A percentile compares a stretch with the other conserved stretches of the same genome.
phyloP scores from a whole-genome alignment of 2,797 vertebrate genomes.

The Valencia hispanica region DNA sequence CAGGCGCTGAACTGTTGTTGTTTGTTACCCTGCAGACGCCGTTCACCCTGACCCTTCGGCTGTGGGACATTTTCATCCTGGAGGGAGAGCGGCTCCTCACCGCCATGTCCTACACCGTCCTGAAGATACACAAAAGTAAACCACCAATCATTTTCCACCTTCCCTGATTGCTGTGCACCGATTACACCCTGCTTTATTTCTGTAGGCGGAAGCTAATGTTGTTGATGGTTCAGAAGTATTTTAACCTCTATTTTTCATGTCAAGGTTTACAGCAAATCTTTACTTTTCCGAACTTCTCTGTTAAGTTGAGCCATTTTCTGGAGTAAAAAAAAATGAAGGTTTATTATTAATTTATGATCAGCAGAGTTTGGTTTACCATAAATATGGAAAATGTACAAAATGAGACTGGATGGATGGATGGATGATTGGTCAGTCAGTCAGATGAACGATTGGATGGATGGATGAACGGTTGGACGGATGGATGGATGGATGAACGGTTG shows the following conservation, averaged over 20 bases:
- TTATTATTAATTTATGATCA: not conserved
- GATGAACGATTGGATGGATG: too few species aligned
- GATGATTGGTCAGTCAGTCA: too few species aligned
- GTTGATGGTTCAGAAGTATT: not conserved
- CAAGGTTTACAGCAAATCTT: too few species aligned
- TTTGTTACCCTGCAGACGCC: conserved; percentile 79
- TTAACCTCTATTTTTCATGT: not conserved
- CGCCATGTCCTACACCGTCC: conserved; percentile 87
- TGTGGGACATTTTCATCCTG: conserved; percentile 90
- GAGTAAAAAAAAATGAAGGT: not conserved
- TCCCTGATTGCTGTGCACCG: not conserved
- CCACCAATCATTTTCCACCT: not conserved
- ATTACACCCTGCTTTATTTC: not conserved
- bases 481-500: not conserved
- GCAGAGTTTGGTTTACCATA: not conserved
- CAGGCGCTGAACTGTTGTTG: conserved; percentile 19
- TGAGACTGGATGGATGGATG: too few species aligned
- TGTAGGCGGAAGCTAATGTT: not conserved
- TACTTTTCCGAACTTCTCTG: not conserved
- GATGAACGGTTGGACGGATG: not conserved
- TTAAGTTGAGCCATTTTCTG: not conserved
- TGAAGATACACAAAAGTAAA: conserved; percentile 89
- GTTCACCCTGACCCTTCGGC: conserved; percentile 86
- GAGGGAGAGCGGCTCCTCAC: conserved; percentile 86
- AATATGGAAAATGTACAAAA: too few species aligned